Base-by-base conservation (phyloP, 2,113 vertebrate genomes). In the Colius striatus region DNA sequence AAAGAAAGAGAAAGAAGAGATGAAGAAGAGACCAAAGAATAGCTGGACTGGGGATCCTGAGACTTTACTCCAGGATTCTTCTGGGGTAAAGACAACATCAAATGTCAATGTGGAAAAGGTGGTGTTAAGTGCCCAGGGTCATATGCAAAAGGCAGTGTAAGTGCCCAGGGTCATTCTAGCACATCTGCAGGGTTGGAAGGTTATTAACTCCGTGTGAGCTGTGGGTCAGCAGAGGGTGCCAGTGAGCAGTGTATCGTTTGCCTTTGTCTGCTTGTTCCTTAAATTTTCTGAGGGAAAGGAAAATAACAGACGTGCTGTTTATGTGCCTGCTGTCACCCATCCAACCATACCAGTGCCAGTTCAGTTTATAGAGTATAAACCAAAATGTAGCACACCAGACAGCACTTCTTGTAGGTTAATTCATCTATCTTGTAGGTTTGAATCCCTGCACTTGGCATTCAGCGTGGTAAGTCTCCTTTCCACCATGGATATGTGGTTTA, bases 201-300 rank as follows among this genome's bases (percentile, higher is more conserved):
- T 88, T 72, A 8, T 55, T 67, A 48, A 26, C 65, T 84, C 50
- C 45, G 17, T 47, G 57, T 54, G 53, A 85, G 75, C 78, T 65
- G 25, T 6, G 1, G 65, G 60, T 92, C 96, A 92, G 93, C 92
- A 97, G 96, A 95, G 92, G 95, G 95, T 80, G 94, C 94, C 84
- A 41, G 6, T 94, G 94, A 96, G 93, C 93, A 95, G 12, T 0
- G 18, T 22, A 80, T 57, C 1, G 0, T 36, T 80, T 43, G 32
- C 1, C 0, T 68, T 77, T 65, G 57, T 48, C 41, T 67, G 53
- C 38, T 58, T 0, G 2, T 54, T 63, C 21, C 0, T 38, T 79
- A 38, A 13, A 13, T 60, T 34, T 88, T 61, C 1, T 7, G n/a
- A 45, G 48, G 26, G 47, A 58, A 75, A 85, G 67, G 81, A 34